A percentile compares a stretch with the other conserved stretches of the same genome.
Conservation (phyloP, 2,888 invertebrate genomes). For the Drosophila pegasa region DNA sequence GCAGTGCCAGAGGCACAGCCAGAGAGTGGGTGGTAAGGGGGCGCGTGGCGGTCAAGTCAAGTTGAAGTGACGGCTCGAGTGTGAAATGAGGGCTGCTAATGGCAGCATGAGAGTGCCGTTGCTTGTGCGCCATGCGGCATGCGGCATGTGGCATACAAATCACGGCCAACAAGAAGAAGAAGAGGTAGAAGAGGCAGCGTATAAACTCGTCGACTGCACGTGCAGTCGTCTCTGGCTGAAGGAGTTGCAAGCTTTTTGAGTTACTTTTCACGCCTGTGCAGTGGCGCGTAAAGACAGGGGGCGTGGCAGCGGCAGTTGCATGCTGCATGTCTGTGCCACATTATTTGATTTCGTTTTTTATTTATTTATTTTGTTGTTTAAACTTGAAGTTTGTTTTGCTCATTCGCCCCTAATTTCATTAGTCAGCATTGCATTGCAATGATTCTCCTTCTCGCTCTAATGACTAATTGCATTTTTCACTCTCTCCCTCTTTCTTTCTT, state of each 20-base stretch:
- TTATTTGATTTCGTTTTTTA: conserved; percentile 38
- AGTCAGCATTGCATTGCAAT: conserved; percentile 33
- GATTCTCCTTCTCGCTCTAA: neutral
- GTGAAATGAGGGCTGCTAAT: conserved; percentile 76
- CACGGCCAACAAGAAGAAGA: conserved; percentile 54
- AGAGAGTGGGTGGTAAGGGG: neutral
- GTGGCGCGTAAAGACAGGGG: conserved; percentile 34
- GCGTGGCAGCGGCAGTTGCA: conserved; percentile 1
- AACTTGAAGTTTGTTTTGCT: conserved; percentile 9
- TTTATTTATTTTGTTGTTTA: neutral
- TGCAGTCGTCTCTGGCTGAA: conserved; percentile 32
- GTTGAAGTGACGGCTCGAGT: conserved; percentile 66
- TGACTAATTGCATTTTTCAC: conserved; percentile 30
- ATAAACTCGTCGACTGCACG: conserved; percentile 39
- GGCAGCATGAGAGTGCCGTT: conserved; percentile 60
- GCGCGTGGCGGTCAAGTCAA: conserved; percentile 65
- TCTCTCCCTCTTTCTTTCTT: neutral
- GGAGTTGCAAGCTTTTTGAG: conserved; percentile 23
- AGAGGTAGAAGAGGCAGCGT: neutral
- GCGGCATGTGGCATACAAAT: conserved; percentile 45
- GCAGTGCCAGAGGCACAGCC: neutral
- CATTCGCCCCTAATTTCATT: conserved; percentile 54
- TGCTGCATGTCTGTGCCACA: conserved; percentile 18
- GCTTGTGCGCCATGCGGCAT: conserved; percentile 36
- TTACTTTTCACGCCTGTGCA: conserved; percentile 63